Evolutionary conservation across 2,797 vertebrate genomes (phyloP).

Genomic region (Adelosebastes latens): DNA sequence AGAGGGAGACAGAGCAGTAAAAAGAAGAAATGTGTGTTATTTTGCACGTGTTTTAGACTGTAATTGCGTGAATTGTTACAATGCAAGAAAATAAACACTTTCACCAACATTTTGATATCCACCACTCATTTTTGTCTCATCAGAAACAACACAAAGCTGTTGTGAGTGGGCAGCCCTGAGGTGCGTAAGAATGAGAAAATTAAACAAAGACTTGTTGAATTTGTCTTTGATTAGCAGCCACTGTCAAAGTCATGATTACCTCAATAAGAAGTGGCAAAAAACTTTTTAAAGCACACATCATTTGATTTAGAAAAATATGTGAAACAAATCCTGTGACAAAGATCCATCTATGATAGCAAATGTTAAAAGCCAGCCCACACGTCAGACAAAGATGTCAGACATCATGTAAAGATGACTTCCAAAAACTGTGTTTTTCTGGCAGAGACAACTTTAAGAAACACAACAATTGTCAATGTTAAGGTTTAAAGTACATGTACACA

Average conservation of each 20-base stretch:
- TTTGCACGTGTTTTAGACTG: neutral
- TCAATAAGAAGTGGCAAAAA: neutral
- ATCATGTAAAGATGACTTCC: too few species aligned
- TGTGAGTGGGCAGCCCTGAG: neutral
- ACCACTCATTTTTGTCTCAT: neutral
- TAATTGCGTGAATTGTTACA: neutral
- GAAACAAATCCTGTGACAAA: neutral
- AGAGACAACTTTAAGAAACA: too few species aligned
- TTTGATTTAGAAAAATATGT: neutral
- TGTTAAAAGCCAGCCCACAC: neutral
- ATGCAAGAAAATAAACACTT: constrained; percentile 14
- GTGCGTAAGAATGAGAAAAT: neutral
- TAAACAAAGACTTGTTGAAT: neutral
- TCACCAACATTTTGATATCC: neutral
- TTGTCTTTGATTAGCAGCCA: neutral
- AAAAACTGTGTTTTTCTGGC: too few species aligned
- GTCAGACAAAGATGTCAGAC: too few species aligned
- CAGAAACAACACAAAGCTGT: neutral
- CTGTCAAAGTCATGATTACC: neutral
- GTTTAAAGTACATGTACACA: too few species aligned
- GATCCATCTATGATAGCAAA: too few species aligned
- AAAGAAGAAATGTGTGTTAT: constrained; percentile 5
- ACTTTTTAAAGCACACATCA: neutral
- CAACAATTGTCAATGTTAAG: too few species aligned
- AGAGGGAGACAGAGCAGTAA: neutral